Conservation (phyloP, 37 sponge, comb jelly and placozoan genomes). For the Chondrosia reniformis region DNA sequence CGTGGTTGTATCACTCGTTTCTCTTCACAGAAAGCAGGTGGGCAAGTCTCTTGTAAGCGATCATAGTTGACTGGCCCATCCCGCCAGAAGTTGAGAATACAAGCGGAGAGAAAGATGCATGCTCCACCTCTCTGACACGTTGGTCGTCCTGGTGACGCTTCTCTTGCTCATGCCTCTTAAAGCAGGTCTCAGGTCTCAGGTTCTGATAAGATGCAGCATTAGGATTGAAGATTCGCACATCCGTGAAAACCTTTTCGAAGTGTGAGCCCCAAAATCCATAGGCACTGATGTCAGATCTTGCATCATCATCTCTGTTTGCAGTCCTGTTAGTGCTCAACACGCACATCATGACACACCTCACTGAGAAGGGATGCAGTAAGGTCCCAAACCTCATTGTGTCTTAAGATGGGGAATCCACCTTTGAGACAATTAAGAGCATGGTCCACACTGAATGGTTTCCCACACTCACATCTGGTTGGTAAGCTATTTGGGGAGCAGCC, state of each 20-base stretch:
- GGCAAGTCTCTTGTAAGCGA: not conserved
- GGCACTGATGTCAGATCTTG: too few relatives aligned
- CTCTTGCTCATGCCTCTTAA: too few relatives aligned
- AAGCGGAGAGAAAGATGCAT: too few relatives aligned
- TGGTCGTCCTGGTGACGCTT: too few relatives aligned
- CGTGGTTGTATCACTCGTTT: not conserved
- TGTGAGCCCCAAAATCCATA: not conserved
- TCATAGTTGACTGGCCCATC: not conserved
- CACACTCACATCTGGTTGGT: constrained; percentile 8
- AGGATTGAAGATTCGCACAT: too few relatives aligned
- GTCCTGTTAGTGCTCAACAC: too few relatives aligned
- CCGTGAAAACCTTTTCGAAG: not conserved
- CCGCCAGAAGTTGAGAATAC: too few relatives aligned
- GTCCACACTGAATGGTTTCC: too few relatives aligned
- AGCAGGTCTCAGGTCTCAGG: not conserved
- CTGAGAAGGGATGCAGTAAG: constrained; percentile 3
- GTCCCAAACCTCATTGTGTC: constrained; percentile 9
- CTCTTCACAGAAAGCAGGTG: too few relatives aligned
- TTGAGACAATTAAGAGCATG: constrained; percentile 7
- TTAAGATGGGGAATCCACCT: constrained; percentile 2
- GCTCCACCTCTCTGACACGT: too few relatives aligned
- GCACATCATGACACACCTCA: constrained; percentile 4
- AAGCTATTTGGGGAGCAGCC: not conserved
- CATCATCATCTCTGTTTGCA: not conserved
- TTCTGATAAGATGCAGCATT: not conserved